phyloP scores from a whole-genome alignment of 2,113 vertebrate species.

The Nesoenas mayeri region DNA sequence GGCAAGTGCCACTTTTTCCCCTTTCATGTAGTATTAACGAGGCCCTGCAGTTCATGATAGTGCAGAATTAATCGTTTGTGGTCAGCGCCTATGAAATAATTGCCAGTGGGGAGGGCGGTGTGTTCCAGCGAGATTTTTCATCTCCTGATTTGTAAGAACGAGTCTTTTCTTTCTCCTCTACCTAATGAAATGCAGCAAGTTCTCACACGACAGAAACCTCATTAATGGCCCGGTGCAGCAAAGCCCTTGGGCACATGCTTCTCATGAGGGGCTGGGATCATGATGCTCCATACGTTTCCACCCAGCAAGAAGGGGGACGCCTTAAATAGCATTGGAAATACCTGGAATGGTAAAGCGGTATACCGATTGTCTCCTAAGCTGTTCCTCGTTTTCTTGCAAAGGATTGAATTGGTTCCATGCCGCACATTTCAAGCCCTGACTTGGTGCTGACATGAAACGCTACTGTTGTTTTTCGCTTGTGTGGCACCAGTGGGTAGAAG shows the following conservation, averaged over 20 bases:
- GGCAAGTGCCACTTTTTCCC: background rate
- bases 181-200: background rate
- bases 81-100: background rate
- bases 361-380: background rate
- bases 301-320: background rate
- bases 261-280: background rate
- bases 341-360: background rate
- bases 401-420: accelerated
- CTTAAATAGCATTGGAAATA: background rate
- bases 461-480: background rate
- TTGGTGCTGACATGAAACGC: background rate
- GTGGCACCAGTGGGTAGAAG: background rate
- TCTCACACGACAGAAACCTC: background rate
- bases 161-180: background rate
- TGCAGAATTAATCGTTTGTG: background rate
- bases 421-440: background rate
- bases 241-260: background rate
- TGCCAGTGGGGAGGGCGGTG: background rate
- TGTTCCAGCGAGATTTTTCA: background rate
- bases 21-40: accelerated
- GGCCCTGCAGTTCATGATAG: background rate
- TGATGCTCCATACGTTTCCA: background rate
- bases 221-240: background rate
- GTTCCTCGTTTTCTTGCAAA: background rate
- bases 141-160: background rate